Evolutionary conservation across 2,797 vertebrate genomes (phyloP).

Genomic region (Acipenser ruthenus): DNA sequence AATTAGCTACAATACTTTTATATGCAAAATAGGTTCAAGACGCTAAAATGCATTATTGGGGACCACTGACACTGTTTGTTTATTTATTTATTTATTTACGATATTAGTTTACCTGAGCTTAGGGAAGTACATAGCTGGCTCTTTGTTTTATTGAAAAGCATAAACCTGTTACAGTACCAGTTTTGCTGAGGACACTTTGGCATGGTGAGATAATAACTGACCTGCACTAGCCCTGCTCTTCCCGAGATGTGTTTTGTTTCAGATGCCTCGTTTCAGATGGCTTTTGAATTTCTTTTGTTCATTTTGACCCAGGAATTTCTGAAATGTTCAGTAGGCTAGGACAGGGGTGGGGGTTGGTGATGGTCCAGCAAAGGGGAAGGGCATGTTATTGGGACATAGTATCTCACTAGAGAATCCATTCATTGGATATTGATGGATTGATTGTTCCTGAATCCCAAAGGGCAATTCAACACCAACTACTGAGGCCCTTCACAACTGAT

Average conservation of each 20-base stretch:
- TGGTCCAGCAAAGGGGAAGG: constrained; percentile 41
- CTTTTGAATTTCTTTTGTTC: constrained; percentile 59
- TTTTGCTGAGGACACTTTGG: too few species aligned
- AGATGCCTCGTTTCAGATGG: constrained; percentile 18
- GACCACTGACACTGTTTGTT: too few species aligned
- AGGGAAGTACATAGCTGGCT: too few species aligned
- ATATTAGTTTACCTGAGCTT: too few species aligned
- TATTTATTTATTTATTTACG: too few species aligned
- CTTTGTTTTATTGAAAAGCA: too few species aligned
- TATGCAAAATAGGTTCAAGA: too few species aligned
- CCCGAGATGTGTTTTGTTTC: not conserved
- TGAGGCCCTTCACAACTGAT: not conserved
- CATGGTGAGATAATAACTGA: constrained; percentile 3
- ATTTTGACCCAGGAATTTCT: constrained; percentile 52
- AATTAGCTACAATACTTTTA: too few species aligned
- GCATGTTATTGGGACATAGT: constrained; percentile 54
- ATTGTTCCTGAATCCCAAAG: constrained; percentile 52
- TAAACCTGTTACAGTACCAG: too few species aligned
- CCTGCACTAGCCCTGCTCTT: constrained; percentile 3
- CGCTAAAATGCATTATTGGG: too few species aligned
- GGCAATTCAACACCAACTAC: constrained; percentile 38
- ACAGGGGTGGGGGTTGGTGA: constrained; percentile 30
- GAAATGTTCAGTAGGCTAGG: constrained; percentile 59
- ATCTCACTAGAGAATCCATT: constrained; percentile 60
- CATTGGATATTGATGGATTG: constrained; percentile 71